A percentile compares a stretch with the other conserved stretches of the same genome.
Evolutionary conservation across 2,888 invertebrate species (phyloP).

Genomic region (Drosophila austrosaltans): DNA sequence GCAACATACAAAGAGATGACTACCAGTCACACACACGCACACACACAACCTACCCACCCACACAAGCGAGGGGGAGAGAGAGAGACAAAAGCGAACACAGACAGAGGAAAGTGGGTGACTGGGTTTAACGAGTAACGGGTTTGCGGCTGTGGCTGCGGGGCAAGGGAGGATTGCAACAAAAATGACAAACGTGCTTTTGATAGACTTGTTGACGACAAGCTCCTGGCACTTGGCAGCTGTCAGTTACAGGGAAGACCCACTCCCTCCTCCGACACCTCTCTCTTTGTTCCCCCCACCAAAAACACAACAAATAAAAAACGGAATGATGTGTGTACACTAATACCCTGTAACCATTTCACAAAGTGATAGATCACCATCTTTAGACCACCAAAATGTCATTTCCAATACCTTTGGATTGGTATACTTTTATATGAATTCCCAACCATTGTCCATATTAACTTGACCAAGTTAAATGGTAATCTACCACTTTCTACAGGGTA

Average conservation of each 20-base stretch:
- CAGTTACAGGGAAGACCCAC: constrained; percentile 50
- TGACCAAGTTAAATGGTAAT: too few species aligned
- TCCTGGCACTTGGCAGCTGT: constrained; percentile 76
- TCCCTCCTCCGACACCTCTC: not conserved
- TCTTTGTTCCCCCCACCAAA: not conserved
- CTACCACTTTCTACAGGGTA: not conserved
- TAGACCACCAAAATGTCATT: too few species aligned
- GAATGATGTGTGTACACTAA: constrained; percentile 28
- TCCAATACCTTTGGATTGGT: too few species aligned
- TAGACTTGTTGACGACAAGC: constrained; percentile 79
- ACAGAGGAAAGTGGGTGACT: constrained; percentile 3
- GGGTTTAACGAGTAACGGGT: not conserved
- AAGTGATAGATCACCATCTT: not conserved
- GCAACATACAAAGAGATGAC: constrained; percentile 43
- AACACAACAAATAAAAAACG: constrained; percentile 24
- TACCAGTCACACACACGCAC: constrained; percentile 21
- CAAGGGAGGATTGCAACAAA: constrained; percentile 62
- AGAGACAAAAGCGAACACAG: not conserved
- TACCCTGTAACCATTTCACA: not conserved
- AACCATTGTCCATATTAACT: too few species aligned
- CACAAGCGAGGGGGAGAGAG: constrained; percentile 14
- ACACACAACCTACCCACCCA: constrained; percentile 3
- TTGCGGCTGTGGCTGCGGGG: constrained; percentile 10
- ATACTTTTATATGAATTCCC: too few species aligned
- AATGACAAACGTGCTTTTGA: constrained; percentile 80